phyloP scores from a whole-genome alignment of 2,888 invertebrate genomes.

The Caenorhabditis sp. region DNA sequence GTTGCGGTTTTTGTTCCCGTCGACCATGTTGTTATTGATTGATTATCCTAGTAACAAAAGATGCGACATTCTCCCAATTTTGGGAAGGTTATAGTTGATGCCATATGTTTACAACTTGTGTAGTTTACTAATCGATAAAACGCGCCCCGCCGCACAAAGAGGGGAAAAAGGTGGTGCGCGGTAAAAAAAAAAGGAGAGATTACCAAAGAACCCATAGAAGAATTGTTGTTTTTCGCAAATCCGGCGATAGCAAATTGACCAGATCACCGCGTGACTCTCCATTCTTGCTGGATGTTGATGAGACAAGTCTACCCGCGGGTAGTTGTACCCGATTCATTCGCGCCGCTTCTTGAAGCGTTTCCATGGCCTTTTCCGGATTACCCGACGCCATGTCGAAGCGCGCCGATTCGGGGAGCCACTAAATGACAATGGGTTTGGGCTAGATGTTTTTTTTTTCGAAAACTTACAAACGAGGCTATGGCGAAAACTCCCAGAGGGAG shows the following conservation, averaged over 20 bases:
- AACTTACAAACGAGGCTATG: conserved; percentile 52
- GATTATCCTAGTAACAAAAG: too few species aligned
- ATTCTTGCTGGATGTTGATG: conserved; percentile 75
- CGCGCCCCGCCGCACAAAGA: too few species aligned
- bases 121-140: too few species aligned
- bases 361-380: conserved; percentile 84
- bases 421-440: conserved; percentile 65
- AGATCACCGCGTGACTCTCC: conserved; percentile 72
- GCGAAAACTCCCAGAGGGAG: conserved; percentile 84
- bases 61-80: too few species aligned
- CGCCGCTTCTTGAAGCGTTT: conserved; percentile 81
- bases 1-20: too few species aligned
- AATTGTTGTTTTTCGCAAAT: conserved; percentile 83
- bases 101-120: too few species aligned
- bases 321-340: conserved; percentile 87
- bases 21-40: too few species aligned
- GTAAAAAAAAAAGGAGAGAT: too few species aligned
- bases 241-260: conserved; percentile 77
- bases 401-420: conserved; percentile 95
- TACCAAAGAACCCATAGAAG: conserved; percentile 93
- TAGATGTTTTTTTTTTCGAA: neutral
- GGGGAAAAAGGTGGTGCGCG: too few species aligned
- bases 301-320: conserved; percentile 84
- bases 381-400: conserved; percentile 87
- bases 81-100: too few species aligned